A percentile compares a stretch with the other conserved stretches of the same genome.
phyloP scores from a whole-genome alignment of 2,888 invertebrate species.

The Siphlonurus alternatus region DNA sequence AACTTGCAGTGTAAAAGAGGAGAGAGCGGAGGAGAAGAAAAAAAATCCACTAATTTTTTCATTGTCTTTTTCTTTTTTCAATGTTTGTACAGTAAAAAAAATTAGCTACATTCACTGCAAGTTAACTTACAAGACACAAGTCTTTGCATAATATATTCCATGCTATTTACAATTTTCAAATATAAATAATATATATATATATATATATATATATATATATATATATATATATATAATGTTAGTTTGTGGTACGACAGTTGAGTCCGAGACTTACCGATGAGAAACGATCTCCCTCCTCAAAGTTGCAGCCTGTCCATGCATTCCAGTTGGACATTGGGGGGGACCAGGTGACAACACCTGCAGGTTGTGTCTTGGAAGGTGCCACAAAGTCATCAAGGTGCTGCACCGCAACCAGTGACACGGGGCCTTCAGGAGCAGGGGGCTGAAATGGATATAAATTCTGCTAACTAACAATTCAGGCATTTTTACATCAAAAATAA shows the following conservation, averaged over 20 bases:
- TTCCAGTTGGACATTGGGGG: constrained; percentile 96
- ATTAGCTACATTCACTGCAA: no score
- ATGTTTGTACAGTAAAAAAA: no score
- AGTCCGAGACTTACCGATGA: constrained; percentile 28
- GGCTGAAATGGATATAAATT: constrained; percentile 7
- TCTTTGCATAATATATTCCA: background rate
- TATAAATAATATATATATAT: background rate
- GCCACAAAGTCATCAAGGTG: constrained; percentile 46
- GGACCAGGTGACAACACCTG: constrained; percentile 87
- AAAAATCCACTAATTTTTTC: no score
- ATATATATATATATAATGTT: no score
- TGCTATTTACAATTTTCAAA: background rate
- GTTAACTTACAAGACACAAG: no score
- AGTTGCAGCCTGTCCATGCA: constrained; percentile 91
- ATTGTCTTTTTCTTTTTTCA: no score
- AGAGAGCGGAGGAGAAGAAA: no score
- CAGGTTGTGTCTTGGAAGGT: constrained; percentile 36
- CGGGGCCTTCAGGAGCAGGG: constrained; percentile 18
- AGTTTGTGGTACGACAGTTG: no score
- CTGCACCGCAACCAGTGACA: constrained; percentile 36
- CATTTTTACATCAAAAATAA: background rate
- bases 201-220: no score
- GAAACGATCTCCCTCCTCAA: constrained; percentile 76
- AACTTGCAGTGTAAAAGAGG: no score
- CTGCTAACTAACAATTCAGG: no score